Base-by-base conservation (phyloP, 1,140 invertebrate genomes). In the Heliothis virescens region DNA sequence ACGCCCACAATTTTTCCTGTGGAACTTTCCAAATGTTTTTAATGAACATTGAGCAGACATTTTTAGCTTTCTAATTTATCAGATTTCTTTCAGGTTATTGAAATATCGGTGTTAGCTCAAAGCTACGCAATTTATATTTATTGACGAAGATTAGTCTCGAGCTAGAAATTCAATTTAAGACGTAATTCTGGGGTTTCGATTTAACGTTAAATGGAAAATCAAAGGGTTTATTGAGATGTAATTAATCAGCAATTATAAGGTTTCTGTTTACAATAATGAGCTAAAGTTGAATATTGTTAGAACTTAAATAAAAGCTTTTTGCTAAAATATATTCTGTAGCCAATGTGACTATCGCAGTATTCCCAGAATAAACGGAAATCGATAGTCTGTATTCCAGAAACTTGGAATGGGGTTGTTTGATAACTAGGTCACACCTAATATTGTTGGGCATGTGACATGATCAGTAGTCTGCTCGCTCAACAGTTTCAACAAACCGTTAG, bases 361-460 rank as follows among this genome's bases (percentile, higher is more conserved):
- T 67, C 63, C 16, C 63, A 48, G 63, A 67, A 67, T 48, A 18
- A 48, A 67, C 41, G 63, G 63, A 18, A 67, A 67, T 67, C 63
- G 63, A 67, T 67, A 48, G 15, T 47, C 62, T 65, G 9, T 16
- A n/a, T 47, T 41, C 29, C 15, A 16, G 63, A 21, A 3, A 48
- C 16, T 48, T 48, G 16, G 63, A 67, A 48, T 18, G 4, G 16
- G 63, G 63, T 2, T 48, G 41, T 21, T 67, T 48, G n/a, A 18
- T 57, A 67, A 48, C 48, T 10, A 16, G 63, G 41, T n/a, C 41
- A 67, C 48, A 48, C 41, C 34, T 41, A 41, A 41, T 41, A 41
- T 41, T 41, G 41, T 13, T 48, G 16, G 4, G 2, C 11, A 48
- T 48, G 41, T 65, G 21, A 11, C 16, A 57, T 57, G 10, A 18